These are phyloP conservation scores for Manduca sexta DNA, from an alignment of 1,140 invertebrate genomes.

Conservation along the genomic window DNA sequence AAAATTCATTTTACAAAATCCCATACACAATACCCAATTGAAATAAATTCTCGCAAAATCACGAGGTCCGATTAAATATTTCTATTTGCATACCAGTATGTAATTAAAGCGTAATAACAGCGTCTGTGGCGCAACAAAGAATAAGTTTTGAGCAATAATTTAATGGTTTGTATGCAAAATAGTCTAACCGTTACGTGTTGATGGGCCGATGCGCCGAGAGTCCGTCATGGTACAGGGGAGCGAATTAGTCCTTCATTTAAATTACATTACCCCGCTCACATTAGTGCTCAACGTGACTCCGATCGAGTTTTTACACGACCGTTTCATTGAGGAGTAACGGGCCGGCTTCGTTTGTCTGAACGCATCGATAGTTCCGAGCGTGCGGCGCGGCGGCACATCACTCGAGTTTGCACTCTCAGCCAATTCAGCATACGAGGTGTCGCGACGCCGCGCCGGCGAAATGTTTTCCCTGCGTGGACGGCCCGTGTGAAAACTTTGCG, in stretches of 20 bases:
- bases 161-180: slow-evolving; percentile 73
- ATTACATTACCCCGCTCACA: slow-evolving; percentile 57
- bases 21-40: slow-evolving; percentile 23
- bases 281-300: slow-evolving; percentile 45
- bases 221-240: slow-evolving; percentile 60
- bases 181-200: slow-evolving; percentile 65
- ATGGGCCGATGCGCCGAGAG: slow-evolving; percentile 58
- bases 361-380: slow-evolving; percentile 37
- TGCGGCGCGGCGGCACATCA: too few species aligned
- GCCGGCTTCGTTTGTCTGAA: slow-evolving; percentile 32
- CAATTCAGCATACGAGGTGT: slow-evolving; percentile 2
- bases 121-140: slow-evolving; percentile 68
- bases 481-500: slow-evolving; percentile 64
- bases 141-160: slow-evolving; percentile 72
- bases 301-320: slow-evolving; percentile 33
- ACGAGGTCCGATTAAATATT: slow-evolving; percentile 61
- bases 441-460: slow-evolving; percentile 12
- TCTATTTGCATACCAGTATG: slow-evolving; percentile 66
- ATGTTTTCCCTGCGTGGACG: slow-evolving; percentile 43
- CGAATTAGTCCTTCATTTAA: slow-evolving; percentile 68
- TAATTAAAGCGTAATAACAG: slow-evolving; percentile 70
- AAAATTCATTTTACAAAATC: slow-evolving; percentile 3
- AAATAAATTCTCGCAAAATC: slow-evolving; percentile 36
- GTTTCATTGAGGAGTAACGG: slow-evolving; percentile 39
- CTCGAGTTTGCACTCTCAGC: slow-evolving; percentile 33